Evolutionary conservation across 2,113 vertebrate genomes (phyloP).

Genomic region (Thomomys bottae): DNA sequence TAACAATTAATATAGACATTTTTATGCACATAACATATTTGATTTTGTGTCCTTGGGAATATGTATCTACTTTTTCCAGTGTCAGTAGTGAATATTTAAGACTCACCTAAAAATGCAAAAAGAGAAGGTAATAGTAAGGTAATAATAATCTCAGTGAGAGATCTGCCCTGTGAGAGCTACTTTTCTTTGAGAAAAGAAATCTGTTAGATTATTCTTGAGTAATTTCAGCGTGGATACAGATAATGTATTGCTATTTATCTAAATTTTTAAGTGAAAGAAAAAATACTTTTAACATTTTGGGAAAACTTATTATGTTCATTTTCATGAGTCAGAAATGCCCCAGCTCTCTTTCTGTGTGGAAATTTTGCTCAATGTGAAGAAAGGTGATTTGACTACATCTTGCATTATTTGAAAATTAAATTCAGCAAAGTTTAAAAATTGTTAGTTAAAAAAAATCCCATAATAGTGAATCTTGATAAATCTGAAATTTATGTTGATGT

Average conservation of each 20-base stretch:
- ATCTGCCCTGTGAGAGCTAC: neutral
- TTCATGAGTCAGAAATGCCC: neutral
- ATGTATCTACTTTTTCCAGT: neutral
- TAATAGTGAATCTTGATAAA: neutral
- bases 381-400: constrained; percentile 14
- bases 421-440: neutral
- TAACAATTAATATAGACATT: constrained; percentile 16
- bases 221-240: neutral
- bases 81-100: neutral
- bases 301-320: constrained; percentile 24
- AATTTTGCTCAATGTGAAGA: neutral
- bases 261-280: constrained; percentile 14
- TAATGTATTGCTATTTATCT: neutral
- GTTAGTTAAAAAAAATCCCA: neutral
- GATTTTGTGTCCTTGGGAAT: constrained; percentile 32
- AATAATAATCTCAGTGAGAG: neutral
- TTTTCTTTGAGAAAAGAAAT: neutral
- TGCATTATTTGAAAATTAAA: constrained; percentile 9
- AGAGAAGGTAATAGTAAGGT: neutral
- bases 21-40: neutral
- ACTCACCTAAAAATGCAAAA: neutral
- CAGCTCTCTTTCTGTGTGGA: neutral
- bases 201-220: neutral
- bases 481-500: neutral
- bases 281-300: neutral